These are phyloP conservation scores for Syndactyla subalaris DNA, from an alignment of 2,797 vertebrate species.

Conservation along the genomic window DNA sequence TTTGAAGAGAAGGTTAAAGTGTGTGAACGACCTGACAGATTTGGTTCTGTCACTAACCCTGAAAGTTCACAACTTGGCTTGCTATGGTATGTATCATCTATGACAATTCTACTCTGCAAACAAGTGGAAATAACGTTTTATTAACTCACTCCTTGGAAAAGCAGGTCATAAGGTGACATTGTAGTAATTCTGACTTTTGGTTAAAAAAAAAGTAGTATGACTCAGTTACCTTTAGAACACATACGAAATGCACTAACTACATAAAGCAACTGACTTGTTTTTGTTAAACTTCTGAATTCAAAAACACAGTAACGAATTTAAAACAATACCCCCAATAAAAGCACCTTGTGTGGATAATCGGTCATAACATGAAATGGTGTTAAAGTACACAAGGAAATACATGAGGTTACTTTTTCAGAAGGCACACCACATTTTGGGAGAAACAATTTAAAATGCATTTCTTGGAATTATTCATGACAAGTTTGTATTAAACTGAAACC, in stretches of 20 bases:
- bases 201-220: background rate
- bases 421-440: background rate
- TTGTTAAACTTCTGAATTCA: background rate
- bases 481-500: background rate
- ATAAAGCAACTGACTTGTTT: background rate
- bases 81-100: constrained; percentile 92
- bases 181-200: constrained; percentile 1
- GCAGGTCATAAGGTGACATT: constrained; percentile 62
- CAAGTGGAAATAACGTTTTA: constrained; percentile 87
- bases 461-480: background rate
- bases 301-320: background rate
- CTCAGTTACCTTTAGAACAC: background rate
- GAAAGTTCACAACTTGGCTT: constrained; percentile 89
- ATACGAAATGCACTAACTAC: background rate
- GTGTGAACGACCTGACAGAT: constrained; percentile 93
- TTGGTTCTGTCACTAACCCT: constrained; percentile 93
- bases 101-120: constrained; percentile 94
- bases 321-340: background rate
- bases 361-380: background rate
- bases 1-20: constrained; percentile 96
- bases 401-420: background rate
- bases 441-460: background rate
- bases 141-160: constrained; percentile 72
- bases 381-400: background rate
- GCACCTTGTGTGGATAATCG: background rate